Percentiles rank a stretch among this genome's conserved stretches.
These are phyloP conservation scores for Trichosurus vulpecula DNA, from an alignment of 2,797 vertebrate genomes.

Conservation along the genomic window DNA sequence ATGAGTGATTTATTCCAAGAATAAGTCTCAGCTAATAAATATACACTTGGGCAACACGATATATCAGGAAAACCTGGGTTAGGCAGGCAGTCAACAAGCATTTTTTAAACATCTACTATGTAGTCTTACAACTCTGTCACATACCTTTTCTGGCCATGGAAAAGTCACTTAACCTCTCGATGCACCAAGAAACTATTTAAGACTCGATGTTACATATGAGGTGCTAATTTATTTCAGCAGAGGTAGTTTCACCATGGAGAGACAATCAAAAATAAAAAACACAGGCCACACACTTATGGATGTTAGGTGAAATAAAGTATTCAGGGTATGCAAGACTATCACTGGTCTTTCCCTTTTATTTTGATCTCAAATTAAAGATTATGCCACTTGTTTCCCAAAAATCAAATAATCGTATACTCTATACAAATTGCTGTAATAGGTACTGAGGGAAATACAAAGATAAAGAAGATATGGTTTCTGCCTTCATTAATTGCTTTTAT, in stretches of 20 bases:
- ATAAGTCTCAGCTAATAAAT: constrained; percentile 24
- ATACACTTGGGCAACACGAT: neutral
- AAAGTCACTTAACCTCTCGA: neutral
- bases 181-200: neutral
- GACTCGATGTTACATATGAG: neutral
- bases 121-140: neutral
- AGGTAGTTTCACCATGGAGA: neutral
- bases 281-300: neutral
- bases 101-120: neutral
- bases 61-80: neutral
- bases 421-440: neutral
- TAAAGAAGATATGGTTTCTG: neutral
- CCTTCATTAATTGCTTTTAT: neutral
- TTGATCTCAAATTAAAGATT: neutral
- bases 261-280: neutral
- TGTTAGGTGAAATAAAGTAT: neutral
- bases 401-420: neutral
- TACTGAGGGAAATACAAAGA: neutral
- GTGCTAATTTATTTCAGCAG: neutral
- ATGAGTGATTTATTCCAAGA: constrained; percentile 37
- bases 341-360: neutral
- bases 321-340: neutral
- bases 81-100: neutral
- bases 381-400: neutral
- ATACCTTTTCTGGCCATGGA: neutral